Evolutionary conservation across 1,140 invertebrate genomes (phyloP).

Genomic region (Forficula auricularia): DNA sequence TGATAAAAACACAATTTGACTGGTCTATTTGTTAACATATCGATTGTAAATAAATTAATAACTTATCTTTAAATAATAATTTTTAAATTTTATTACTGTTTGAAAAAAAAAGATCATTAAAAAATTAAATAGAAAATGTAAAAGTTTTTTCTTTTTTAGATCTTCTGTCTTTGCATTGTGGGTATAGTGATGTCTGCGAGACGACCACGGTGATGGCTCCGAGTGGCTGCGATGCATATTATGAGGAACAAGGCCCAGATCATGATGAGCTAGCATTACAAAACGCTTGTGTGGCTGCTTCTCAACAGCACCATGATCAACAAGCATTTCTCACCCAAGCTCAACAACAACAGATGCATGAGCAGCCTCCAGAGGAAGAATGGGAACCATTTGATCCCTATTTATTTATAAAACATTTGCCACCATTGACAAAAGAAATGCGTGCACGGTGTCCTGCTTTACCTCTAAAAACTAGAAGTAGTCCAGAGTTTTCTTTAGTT

Average conservation of each 20-base stretch:
- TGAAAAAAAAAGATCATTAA: no score
- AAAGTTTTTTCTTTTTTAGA: background rate
- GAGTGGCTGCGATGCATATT: slow-evolving; percentile 3
- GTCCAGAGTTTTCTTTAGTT: slow-evolving; percentile 85
- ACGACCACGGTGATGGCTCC: background rate
- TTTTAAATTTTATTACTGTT: no score
- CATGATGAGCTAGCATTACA: slow-evolving; percentile 27
- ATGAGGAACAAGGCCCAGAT: slow-evolving; percentile 14
- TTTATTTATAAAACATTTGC: slow-evolving; percentile 80
- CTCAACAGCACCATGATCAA: background rate
- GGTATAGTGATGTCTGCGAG: slow-evolving; percentile 1
- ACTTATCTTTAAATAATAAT: no score
- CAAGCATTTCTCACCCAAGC: slow-evolving; percentile 14
- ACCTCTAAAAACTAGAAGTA: slow-evolving; percentile 80
- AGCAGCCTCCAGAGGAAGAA: slow-evolving; percentile 39
- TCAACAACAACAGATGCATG: slow-evolving; percentile 31
- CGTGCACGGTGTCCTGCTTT: slow-evolving; percentile 71
- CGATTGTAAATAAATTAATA: no score
- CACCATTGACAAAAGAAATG: slow-evolving; percentile 74
- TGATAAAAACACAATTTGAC: no score
- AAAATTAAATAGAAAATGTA: no score
- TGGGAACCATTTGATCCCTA: slow-evolving; percentile 76
- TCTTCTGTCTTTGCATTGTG: slow-evolving; percentile 2
- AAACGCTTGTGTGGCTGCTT: slow-evolving; percentile 20
- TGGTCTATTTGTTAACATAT: no score